Evolutionary conservation across 2,797 vertebrate genomes (phyloP), one percentile per base, ranked within the genome.

Genomic region (Nyctalus aviator): DNA sequence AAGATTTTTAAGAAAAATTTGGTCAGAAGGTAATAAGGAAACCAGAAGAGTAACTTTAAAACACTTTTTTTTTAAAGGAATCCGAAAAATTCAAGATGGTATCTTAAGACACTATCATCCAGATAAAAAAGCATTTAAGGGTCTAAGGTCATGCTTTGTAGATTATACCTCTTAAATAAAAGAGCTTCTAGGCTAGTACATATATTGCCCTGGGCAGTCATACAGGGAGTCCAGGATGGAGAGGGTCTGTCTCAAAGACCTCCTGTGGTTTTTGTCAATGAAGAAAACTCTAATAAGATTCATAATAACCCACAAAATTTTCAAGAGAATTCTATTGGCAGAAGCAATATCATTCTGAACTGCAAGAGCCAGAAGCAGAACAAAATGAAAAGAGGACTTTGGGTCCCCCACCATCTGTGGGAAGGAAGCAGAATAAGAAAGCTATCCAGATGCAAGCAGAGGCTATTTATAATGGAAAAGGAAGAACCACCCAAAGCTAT

Each of bases 1-100:
- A 88, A 78, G 27, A 79, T 50, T 87, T 83, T 88, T 15, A 48
- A 72, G 90, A 88, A 72, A 91, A 91, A 69, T 55, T 5, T 81
- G 14, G 9, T 53, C 25, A 48, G 6, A 62, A 1, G 48, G 50
- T 72, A 72, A 84, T 69, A 81, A 69, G 4, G 17, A 64, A 94
- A n/a, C 44, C 73, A 62, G 48, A 71, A 3, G 14, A 5, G 12
- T 92, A 57, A 75, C 3, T 46, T 77, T 53, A 69, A 83, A 82
- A 46, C 8, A 9, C 8, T 27, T 57, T 72, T 76, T n/a, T 18
- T 41, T 41, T 41, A 4, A 4, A 41, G 8, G 8, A 41, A 41
- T 41, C 46, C n/a, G 13, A 62, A 85, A 88, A 71, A 94, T 77
- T 48, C 32, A 32, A 83, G 21, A 21, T 46, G 25, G 1, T 44